A percentile compares a stretch with the other conserved stretches of the same genome.
Evolutionary conservation across 1,140 invertebrate genomes (phyloP).

Genomic region (Bacillus rossius): DNA sequence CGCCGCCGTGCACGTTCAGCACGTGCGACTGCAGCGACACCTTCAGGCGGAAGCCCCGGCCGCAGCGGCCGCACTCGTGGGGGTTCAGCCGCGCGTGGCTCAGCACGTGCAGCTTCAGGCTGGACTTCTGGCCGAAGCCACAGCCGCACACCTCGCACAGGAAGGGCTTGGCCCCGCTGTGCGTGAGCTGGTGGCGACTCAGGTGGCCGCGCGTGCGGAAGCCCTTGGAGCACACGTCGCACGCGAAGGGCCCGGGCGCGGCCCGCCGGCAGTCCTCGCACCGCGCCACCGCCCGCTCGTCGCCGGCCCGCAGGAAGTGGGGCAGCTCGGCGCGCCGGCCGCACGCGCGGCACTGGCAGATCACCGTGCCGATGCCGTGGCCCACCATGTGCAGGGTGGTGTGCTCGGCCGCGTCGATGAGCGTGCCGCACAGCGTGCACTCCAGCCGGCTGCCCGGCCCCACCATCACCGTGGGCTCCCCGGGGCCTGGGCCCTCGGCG

Average conservation of each 20-base stretch:
- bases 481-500: no score
- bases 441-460: conserved; percentile 15
- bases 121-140: conserved; percentile 54
- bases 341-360: conserved; percentile 21
- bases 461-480: conserved; percentile 13
- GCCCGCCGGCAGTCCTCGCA: neutral
- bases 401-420: conserved; percentile 12
- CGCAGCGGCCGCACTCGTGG: conserved; percentile 52
- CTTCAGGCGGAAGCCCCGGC: conserved; percentile 43
- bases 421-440: conserved; percentile 19
- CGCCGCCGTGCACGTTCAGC: conserved; percentile 36
- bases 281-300: neutral
- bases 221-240: conserved; percentile 32
- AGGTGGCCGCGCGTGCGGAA: conserved; percentile 29
- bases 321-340: conserved; percentile 19
- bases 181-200: conserved; percentile 27
- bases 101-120: conserved; percentile 48
- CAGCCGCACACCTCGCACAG: conserved; percentile 49
- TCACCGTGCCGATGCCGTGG: conserved; percentile 23
- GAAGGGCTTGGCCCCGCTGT: conserved; percentile 34
- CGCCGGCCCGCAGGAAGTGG: conserved; percentile 8
- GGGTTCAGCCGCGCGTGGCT: conserved; percentile 48
- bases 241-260: conserved; percentile 3
- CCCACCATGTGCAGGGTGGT: conserved; percentile 23
- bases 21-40: conserved; percentile 43